These are phyloP conservation scores for Lophotis ruficrista DNA, from an alignment of 2,113 vertebrate species.

Conservation along the genomic window DNA sequence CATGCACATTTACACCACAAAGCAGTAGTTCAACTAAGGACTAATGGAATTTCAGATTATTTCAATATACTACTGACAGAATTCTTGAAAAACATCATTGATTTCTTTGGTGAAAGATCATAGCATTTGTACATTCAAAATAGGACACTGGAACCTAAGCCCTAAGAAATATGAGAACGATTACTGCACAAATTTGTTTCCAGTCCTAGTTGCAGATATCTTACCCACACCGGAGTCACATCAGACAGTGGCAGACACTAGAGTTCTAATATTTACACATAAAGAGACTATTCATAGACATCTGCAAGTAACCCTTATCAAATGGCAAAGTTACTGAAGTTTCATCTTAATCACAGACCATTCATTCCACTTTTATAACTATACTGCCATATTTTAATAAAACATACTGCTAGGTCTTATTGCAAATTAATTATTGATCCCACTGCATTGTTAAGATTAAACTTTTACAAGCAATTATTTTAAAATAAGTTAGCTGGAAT, in stretches of 20 bases:
- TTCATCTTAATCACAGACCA: background rate
- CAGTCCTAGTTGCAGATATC: background rate
- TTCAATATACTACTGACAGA: background rate
- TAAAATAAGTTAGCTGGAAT: background rate
- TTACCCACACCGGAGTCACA: background rate
- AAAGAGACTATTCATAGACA: background rate
- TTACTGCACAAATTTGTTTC: background rate
- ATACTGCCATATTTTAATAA: background rate
- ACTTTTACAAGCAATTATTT: constrained; percentile 40
- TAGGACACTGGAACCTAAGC: background rate
- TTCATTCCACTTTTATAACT: background rate
- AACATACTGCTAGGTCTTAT: background rate
- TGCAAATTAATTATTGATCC: constrained; percentile 52
- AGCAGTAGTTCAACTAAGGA: background rate
- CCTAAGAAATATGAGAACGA: background rate
- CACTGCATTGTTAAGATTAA: constrained; percentile 19
- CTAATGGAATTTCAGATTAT: background rate
- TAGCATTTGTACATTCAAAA: background rate
- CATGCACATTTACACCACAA: background rate
- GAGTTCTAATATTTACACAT: background rate
- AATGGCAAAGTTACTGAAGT: background rate
- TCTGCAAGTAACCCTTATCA: background rate
- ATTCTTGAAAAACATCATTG: background rate
- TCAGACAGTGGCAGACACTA: background rate
- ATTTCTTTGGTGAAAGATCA: background rate